Base-by-base conservation (phyloP, 2,113 vertebrate genomes). In the Atractosteus spatula region DNA sequence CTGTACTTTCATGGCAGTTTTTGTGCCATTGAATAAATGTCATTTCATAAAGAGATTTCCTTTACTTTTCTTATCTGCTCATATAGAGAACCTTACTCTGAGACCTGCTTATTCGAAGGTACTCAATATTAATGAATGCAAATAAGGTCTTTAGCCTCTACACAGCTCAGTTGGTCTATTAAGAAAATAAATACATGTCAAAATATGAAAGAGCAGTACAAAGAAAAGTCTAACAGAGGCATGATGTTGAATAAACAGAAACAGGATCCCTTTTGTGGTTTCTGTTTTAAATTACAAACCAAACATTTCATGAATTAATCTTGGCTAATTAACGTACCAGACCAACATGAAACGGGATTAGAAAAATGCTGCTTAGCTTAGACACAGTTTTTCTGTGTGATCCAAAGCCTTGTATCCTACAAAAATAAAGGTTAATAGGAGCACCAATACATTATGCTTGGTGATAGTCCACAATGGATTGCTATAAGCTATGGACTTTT, bases 81-180 rank as follows among this genome's bases (percentile, higher is more conserved):
- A 10, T 47, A 43, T 66, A 66, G 14, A 66, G 45, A 47, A 13
- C 43, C 45, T 12, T 7, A 45, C 42, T 42, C 41, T 51, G 47
- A 16, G 64, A 66, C 7, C 12, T 43, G 29, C 13, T 66, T 66
- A 3, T 12, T 5, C 3, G 42, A 66, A 66, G 41, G 64, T 45
- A 41, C 3, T 66, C 43, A 66, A 42, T 47, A 66, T 66, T 47
- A 47, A 66, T 66, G 64, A 66, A 44, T 66, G 43, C 64, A 66
- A 66, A 66, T 66, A 66, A 47, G 64, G 3, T 44, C 64, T 42
- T 47, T 42, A 66, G 42, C 43, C 43, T 66, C 64, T 66, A 42
- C 64, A 66, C 64, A 66, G 64, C 45, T 66, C 64, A 66, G 13
- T 66, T 45, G 29, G 13, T 66, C 64, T n/a, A 45, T 66, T 66